Evolutionary conservation across 2,888 invertebrate genomes (phyloP).

Genomic region (Cordilura impudica): DNA sequence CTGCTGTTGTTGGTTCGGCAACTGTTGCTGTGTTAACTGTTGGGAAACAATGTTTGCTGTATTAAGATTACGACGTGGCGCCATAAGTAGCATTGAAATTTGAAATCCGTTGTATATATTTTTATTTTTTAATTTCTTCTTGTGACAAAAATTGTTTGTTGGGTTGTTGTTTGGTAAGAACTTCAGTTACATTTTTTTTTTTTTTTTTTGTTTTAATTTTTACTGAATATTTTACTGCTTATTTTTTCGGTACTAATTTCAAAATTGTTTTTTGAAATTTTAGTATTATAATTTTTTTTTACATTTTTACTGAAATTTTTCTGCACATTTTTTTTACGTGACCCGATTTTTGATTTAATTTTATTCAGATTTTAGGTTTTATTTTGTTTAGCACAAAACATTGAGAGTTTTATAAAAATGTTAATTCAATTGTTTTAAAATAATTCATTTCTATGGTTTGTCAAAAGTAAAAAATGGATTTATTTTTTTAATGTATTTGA

Average conservation of each 20-base stretch:
- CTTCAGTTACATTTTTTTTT: neutral
- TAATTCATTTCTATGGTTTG: too few species aligned
- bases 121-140: neutral
- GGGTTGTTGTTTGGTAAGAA: neutral
- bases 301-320: constrained; percentile 27
- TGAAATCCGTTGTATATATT: constrained; percentile 11
- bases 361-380: neutral
- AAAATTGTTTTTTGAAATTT: neutral
- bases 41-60: constrained; percentile 65
- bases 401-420: neutral
- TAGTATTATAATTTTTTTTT: constrained; percentile 4
- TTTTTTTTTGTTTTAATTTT: too few species aligned
- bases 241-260: constrained; percentile 2
- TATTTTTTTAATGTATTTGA: neutral
- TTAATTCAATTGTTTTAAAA: neutral
- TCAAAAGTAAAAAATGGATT: too few species aligned
- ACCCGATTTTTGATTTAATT: too few species aligned
- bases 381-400: neutral
- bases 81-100: constrained; percentile 76
- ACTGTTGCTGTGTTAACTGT: constrained; percentile 64
- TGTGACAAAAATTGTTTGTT: constrained; percentile 11
- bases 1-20: constrained; percentile 58
- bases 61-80: constrained; percentile 79
- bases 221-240: too few species aligned
- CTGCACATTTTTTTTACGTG: neutral